These are phyloP conservation scores for Chalcis sispes DNA, from an alignment of 2,888 invertebrate genomes.

Conservation along the genomic window DNA sequence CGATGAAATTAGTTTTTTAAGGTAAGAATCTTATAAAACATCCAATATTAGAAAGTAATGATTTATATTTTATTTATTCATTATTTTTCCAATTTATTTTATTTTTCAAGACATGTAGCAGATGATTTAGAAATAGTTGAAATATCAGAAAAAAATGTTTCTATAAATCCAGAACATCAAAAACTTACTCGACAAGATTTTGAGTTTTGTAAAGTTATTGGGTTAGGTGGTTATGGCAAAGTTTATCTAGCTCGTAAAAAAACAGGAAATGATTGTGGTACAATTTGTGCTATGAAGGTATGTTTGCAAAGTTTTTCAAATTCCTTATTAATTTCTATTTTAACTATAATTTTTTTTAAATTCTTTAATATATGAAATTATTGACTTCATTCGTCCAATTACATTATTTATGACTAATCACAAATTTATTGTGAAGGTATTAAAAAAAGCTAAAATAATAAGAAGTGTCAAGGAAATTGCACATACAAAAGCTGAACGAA, in stretches of 20 bases:
- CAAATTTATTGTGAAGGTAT: conserved; percentile 70
- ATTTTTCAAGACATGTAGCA: conserved; percentile 41
- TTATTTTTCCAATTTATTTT: not conserved
- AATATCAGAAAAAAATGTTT: conserved; percentile 83
- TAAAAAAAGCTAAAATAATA: conserved; percentile 84
- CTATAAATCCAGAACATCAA: conserved; percentile 86
- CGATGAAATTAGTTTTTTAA: not conserved
- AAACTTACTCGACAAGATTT: conserved; percentile 92
- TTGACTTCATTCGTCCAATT: not conserved
- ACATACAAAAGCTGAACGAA: conserved; percentile 86
- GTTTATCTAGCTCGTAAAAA: conserved; percentile 82
- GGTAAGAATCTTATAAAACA: not conserved
- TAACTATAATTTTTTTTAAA: not conserved
- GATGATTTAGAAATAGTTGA: conserved; percentile 83
- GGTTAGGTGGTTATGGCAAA: conserved; percentile 88
- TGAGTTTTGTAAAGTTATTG: conserved; percentile 83
- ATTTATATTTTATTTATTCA: not conserved
- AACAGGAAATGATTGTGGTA: conserved; percentile 81
- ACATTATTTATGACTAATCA: conserved; percentile 5
- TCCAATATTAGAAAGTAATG: not conserved
- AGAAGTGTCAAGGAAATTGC: conserved; percentile 88
- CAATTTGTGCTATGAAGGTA: conserved; percentile 87
- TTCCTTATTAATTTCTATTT: too few relatives aligned
- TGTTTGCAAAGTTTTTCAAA: not conserved
- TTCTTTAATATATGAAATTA: not conserved